Percentiles rank a stretch among this genome's conserved stretches.
Conservation (phyloP, 2,888 invertebrate species). For the Hydraecia micacea region DNA sequence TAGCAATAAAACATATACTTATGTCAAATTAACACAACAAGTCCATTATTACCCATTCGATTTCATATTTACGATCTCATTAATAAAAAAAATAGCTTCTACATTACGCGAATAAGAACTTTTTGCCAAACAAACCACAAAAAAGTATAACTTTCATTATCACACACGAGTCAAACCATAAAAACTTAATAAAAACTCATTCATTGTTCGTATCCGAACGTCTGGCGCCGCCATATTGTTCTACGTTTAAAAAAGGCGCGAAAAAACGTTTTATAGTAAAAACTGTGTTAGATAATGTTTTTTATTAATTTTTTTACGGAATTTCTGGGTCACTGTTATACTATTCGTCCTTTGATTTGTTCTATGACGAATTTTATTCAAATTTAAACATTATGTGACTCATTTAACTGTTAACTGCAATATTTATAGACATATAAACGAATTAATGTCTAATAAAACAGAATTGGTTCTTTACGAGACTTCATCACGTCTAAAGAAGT, state of each 20-base stretch:
- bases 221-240: constrained; percentile 79
- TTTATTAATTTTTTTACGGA: constrained; percentile 70
- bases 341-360: constrained; percentile 78
- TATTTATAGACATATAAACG: constrained; percentile 60
- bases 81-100: constrained; percentile 58
- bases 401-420: constrained; percentile 65
- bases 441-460: constrained; percentile 48
- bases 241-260: constrained; percentile 75
- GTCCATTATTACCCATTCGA: constrained; percentile 43
- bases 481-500: background rate
- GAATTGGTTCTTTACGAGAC: constrained; percentile 5
- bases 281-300: constrained; percentile 68
- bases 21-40: constrained; percentile 44
- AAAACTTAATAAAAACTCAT: constrained; percentile 73
- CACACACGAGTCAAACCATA: constrained; percentile 63
- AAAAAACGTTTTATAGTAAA: constrained; percentile 74
- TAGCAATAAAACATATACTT: constrained; percentile 19
- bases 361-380: constrained; percentile 70
- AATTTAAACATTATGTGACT: constrained; percentile 75
- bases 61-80: constrained; percentile 59
- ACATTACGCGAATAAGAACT: constrained; percentile 66
- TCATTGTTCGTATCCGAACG: constrained; percentile 73
- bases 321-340: constrained; percentile 83
- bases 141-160: constrained; percentile 77
- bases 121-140: constrained; percentile 61